Evolutionary conservation across 2,888 invertebrate genomes (phyloP).

Genomic region (Notocelia uddmanniana): DNA sequence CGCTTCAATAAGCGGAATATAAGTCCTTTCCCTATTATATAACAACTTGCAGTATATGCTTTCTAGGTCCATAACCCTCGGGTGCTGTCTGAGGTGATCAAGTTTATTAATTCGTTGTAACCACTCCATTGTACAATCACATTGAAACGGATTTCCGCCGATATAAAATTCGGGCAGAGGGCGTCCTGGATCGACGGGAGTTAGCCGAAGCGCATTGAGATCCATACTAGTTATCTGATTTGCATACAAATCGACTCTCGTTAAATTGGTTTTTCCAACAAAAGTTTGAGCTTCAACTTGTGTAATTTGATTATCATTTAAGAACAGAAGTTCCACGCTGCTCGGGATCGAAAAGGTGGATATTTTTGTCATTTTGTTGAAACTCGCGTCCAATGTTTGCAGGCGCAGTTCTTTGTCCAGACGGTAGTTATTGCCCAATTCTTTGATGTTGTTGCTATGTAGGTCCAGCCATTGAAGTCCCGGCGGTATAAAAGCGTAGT

Average conservation of each 20-base stretch:
- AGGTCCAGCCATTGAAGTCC: constrained; percentile 95
- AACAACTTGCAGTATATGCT: constrained; percentile 95
- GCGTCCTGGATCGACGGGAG: constrained; percentile 91
- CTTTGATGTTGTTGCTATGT: constrained; percentile 93
- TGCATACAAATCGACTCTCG: constrained; percentile 96
- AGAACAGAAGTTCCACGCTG: constrained; percentile 93
- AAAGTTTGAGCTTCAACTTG: constrained; percentile 95
- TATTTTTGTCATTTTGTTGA: constrained; percentile 93
- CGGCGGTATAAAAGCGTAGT: constrained; percentile 93
- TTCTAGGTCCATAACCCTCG: constrained; percentile 95
- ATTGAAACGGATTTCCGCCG: constrained; percentile 97
- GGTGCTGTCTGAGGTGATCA: constrained; percentile 93
- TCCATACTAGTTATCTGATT: constrained; percentile 96
- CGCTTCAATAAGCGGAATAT: constrained; percentile 94
- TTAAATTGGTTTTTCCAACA: constrained; percentile 94
- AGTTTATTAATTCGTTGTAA: constrained; percentile 95
- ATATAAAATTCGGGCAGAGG: constrained; percentile 96
- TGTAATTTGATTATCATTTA: constrained; percentile 95
- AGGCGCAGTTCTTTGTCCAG: constrained; percentile 90
- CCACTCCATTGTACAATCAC: constrained; percentile 98
- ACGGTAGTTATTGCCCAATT: constrained; percentile 91
- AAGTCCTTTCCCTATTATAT: constrained; percentile 93
- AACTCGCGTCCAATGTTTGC: constrained; percentile 95
- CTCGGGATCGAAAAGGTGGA: constrained; percentile 92
- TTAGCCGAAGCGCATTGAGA: constrained; percentile 93